A percentile compares a stretch with the other conserved stretches of the same genome.
phyloP scores from a whole-genome alignment of 2,888 invertebrate species.

The Cataglyphis livida region DNA sequence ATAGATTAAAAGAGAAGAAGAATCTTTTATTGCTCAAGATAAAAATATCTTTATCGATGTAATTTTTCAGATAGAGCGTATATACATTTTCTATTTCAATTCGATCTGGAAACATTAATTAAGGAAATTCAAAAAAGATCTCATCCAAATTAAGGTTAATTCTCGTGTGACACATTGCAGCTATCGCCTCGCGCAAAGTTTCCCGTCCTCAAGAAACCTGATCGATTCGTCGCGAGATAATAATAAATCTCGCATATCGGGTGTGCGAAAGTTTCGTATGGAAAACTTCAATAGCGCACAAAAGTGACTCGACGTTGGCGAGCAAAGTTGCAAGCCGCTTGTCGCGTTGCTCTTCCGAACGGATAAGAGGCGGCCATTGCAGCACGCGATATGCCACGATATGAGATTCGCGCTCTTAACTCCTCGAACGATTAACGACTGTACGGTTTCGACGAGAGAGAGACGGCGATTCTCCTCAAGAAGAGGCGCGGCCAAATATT shows the following conservation, averaged over 20 bases:
- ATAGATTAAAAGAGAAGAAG: neutral
- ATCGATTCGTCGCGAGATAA: neutral
- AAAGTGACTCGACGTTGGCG: slow-evolving; percentile 17
- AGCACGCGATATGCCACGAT: slow-evolving; percentile 19
- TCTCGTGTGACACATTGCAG: neutral
- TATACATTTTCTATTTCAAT: neutral
- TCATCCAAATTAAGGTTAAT: neutral
- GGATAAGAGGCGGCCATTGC: neutral
- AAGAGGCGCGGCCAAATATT: slow-evolving; percentile 30
- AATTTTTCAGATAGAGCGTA: neutral
- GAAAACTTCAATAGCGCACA: slow-evolving; percentile 11
- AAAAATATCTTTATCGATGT: neutral
- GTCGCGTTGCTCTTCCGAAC: slow-evolving; percentile 13
- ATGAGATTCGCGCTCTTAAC: slow-evolving; percentile 25
- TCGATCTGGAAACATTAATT: neutral
- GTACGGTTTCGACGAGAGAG: slow-evolving; percentile 47
- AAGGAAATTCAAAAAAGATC: neutral
- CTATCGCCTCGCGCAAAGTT: neutral
- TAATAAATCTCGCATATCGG: slow-evolving; percentile 24
- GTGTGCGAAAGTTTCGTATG: slow-evolving; percentile 23
- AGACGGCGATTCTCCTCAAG: neutral
- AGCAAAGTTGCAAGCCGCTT: slow-evolving; percentile 29
- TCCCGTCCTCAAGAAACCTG: neutral
- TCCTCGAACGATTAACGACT: slow-evolving; percentile 65
- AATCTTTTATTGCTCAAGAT: neutral